Percentiles rank a stretch among this genome's conserved stretches.
phyloP scores from a whole-genome alignment of 2,113 vertebrate genomes.

The Pungitius pungitius region DNA sequence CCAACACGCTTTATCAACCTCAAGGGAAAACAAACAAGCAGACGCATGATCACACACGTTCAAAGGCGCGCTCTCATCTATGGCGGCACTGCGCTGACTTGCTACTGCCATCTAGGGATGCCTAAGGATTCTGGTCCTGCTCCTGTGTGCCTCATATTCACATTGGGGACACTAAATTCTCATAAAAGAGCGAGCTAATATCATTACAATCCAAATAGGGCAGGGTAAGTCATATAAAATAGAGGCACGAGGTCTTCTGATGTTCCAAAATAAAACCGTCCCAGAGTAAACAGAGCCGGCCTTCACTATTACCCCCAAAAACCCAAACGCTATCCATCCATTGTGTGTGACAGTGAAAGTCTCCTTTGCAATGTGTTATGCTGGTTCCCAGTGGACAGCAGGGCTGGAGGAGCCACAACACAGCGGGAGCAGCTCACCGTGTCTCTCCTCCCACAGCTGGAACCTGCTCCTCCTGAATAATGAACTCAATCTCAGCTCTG shows the following conservation, averaged over 20 bases:
- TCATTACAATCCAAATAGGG: constrained; percentile 10
- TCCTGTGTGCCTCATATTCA: constrained; percentile 25
- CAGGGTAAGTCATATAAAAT: neutral
- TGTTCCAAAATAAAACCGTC: constrained; percentile 1
- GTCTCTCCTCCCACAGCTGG: constrained; percentile 62
- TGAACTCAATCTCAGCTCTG: constrained; percentile 67
- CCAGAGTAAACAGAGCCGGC: neutral
- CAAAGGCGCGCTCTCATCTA: constrained; percentile 26
- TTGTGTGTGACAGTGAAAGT: constrained; percentile 34
- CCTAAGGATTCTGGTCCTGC: constrained; percentile 30
- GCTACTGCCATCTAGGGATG: constrained; percentile 86
- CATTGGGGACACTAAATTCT: neutral
- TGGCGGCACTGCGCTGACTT: constrained; percentile 59
- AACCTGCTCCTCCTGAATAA: constrained; percentile 66
- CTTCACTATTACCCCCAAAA: neutral
- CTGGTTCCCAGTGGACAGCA: constrained; percentile 42
- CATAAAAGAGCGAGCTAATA: constrained; percentile 4
- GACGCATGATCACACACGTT: constrained; percentile 36
- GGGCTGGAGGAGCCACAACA: constrained; percentile 57
- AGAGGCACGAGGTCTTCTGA: neutral
- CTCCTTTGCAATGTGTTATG: constrained; percentile 45
- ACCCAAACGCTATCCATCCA: neutral
- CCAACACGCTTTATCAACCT: constrained; percentile 57
- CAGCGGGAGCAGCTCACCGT: constrained; percentile 54
- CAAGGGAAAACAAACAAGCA: constrained; percentile 52